Conservation (phyloP, 2,113 vertebrate species). For the Salminus brasiliensis region DNA sequence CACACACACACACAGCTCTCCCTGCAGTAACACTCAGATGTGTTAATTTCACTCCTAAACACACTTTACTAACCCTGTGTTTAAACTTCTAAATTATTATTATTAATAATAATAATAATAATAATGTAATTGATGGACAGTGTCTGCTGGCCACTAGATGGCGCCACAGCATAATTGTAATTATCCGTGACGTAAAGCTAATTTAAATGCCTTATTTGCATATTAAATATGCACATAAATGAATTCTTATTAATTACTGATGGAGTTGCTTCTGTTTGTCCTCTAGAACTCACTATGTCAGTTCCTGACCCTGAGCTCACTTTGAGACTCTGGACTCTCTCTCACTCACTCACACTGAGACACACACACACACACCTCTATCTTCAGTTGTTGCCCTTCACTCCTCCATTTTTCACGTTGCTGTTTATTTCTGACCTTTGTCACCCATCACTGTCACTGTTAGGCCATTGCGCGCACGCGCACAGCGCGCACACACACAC, state of each 20-base stretch:
- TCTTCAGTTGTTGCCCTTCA: not conserved
- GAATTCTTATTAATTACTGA: not conserved
- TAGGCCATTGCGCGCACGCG: no score
- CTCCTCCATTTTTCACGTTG: no score
- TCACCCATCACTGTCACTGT: no score
- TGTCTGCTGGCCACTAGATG: constrained; percentile 14
- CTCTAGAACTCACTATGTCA: no score
- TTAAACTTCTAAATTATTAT: no score
- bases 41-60: not conserved
- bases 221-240: not conserved
- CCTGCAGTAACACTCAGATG: no score
- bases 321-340: constrained; percentile 45
- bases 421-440: no score
- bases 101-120: no score
- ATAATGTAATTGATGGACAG: no score
- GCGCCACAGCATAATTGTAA: not conserved
- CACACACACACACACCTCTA: no score
- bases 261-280: no score
- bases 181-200: constrained; percentile 47
- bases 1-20: constrained; percentile 55
- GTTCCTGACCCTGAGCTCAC: not conserved
- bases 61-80: not conserved
- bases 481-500: constrained; percentile 32
- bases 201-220: constrained; percentile 44
- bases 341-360: no score